These are phyloP conservation scores for Limnephilus marmoratus DNA, from an alignment of 2,888 invertebrate genomes.

Conservation along the genomic window DNA sequence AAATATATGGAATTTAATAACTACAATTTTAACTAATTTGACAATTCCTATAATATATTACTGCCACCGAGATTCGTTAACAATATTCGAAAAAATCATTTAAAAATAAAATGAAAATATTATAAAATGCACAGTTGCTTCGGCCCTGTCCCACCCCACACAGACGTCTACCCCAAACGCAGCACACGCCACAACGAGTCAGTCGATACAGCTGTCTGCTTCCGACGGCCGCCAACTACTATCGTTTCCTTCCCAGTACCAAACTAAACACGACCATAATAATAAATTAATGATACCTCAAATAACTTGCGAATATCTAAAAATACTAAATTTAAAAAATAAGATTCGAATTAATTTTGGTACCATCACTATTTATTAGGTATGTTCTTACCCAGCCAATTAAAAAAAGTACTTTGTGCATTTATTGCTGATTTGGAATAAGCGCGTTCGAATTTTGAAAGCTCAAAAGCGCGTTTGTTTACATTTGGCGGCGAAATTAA, in stretches of 20 bases:
- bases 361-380: neutral
- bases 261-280: neutral
- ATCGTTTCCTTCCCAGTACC: neutral
- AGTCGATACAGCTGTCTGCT: constrained; percentile 61
- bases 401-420: neutral
- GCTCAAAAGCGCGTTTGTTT: neutral
- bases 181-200: constrained; percentile 57
- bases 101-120: neutral
- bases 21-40: too few relatives aligned
- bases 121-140: neutral
- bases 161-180: constrained; percentile 58
- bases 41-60: too few relatives aligned
- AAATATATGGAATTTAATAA: too few relatives aligned
- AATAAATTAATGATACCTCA: neutral
- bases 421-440: neutral
- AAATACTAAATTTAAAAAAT: neutral
- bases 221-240: constrained; percentile 47
- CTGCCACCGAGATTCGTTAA: too few relatives aligned
- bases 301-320: neutral
- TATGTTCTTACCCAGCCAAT: neutral
- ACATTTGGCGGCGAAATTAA: neutral
- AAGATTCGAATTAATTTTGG: neutral
- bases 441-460: constrained; percentile 5
- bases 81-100: neutral
- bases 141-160: constrained; percentile 58